phyloP scores from a whole-genome alignment of 2,113 vertebrate genomes.

The Ictalurus punctatus region DNA sequence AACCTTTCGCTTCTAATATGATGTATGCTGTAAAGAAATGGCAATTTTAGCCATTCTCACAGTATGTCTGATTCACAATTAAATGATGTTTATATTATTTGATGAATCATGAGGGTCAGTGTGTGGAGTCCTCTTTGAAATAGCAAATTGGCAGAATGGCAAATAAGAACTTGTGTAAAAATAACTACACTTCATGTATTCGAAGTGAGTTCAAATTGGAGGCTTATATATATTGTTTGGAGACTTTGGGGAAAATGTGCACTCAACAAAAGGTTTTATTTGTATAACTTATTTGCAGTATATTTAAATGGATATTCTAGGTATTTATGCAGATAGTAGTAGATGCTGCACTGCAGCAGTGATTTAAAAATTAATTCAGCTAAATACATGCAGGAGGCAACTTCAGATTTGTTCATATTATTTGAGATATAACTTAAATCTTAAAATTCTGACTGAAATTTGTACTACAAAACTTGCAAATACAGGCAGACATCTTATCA shows the following conservation, averaged over 20 bases:
- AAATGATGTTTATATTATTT: constrained; percentile 19
- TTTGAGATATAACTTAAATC: neutral
- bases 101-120: neutral
- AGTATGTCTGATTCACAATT: neutral
- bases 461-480: constrained; percentile 3
- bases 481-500: neutral
- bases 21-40: constrained; percentile 1
- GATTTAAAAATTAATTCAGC: neutral
- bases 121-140: neutral
- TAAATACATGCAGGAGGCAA: neutral
- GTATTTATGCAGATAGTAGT: neutral
- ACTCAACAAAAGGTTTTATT: neutral
- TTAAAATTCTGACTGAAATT: neutral
- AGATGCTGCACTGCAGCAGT: neutral
- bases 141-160: neutral
- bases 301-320: neutral
- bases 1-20: neutral
- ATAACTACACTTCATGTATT: neutral
- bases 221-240: neutral
- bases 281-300: neutral
- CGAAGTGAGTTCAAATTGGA: neutral
- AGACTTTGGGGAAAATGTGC: neutral
- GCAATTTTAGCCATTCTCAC: neutral
- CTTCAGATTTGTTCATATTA: neutral
- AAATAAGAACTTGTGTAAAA: neutral